Base-by-base conservation (phyloP, 1,140 invertebrate species). In the Scaptomyza montana region DNA sequence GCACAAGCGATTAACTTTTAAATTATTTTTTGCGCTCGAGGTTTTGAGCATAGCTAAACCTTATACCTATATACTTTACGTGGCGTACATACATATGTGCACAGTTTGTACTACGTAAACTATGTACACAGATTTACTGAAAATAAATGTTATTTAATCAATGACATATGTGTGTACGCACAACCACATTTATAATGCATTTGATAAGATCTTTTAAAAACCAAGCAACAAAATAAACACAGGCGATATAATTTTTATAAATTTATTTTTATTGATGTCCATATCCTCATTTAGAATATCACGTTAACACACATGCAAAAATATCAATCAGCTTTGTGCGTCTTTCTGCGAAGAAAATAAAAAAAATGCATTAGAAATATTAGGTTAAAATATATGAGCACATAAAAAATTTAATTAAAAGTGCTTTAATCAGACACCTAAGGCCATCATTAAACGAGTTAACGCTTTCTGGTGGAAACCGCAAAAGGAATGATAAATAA, bases 401-500 rank as follows among this genome's bases (percentile, higher is more conserved):
- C 19, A 16, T 43, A 30, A 30, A 7, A 4, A 43, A 28, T 2
- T 13, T 6, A 12, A 25, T 46, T 28, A 28, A 47, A 41, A 49
- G 3, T 30, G 39, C n/a, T 67, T 13, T 25, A 69, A 87, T 94
- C 94, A 94, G 94, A 94, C 93, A 90, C 91, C 93, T 89, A 91
- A 72, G 90, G 75, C 92, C 94, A 92, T 92, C 92, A 61, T 94
- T 93, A 92, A 93, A 93, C 62, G 65, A 51, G 30, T 50, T 30
- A 55, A 71, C 76, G 80, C 92, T 93, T 90, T 94, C 93, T 93
- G 94, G 94, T 92, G 94, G 93, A 94, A 94, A 95, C 94, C 94
- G 93, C 94, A 94, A 94, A 94, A 94, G 94, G 93, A 93, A 93
- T 91, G 92, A 92, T 90, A 78, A 61, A 25, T 64, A 64, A 57